Evolutionary conservation across 2,888 invertebrate species (phyloP), one percentile per base, ranked within the genome.

Genomic region (Salticus scenicus): DNA sequence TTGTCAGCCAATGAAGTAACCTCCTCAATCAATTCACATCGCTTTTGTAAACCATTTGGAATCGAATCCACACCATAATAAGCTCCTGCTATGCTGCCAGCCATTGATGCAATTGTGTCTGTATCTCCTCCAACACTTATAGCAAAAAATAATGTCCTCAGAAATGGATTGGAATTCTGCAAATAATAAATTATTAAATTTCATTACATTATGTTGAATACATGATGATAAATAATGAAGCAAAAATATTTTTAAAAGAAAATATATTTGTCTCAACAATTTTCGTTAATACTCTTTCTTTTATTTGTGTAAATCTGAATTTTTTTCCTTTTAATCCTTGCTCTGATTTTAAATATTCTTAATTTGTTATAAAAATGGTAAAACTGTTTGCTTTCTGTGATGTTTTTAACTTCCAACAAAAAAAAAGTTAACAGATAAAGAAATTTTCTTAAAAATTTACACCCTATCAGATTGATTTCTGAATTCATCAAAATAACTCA

Each of bases 81-180:
- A 20, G 91, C 91, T 41, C 92, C 92, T 24, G 92, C 91, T 64
- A 92, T 91, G 24, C 92, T 91, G 12, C 91, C 92, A 42, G 95
- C 93, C 95, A 95, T 95, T 71, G 93, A 93, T 0, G 94, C 95
- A 89, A 95, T 95, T 0, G 95, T 95, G 89, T 95, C 95, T 0
- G 95, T 94, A 90, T 95, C 95, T 2, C 95, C 95, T 30, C 95
- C 95, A 14, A 95, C 91, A 20, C 93, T 93, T 87, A 95, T 94
- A 12, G 95, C 94, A 90, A 94, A 94, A 89, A 94, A 94, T 47
- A 95, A 91, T 2, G 94, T 93, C 88, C 94, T 92, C 89, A 94
- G 92, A 89, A 89, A 88, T 17, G 88, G 86, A 71, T 89, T 88
- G 17, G 86, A 78, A 37, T 69, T 76, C 82, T 88, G 76, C 4